Evolutionary conservation across 1,140 invertebrate species (phyloP).

Genomic region (Polyergus mexicanus): DNA sequence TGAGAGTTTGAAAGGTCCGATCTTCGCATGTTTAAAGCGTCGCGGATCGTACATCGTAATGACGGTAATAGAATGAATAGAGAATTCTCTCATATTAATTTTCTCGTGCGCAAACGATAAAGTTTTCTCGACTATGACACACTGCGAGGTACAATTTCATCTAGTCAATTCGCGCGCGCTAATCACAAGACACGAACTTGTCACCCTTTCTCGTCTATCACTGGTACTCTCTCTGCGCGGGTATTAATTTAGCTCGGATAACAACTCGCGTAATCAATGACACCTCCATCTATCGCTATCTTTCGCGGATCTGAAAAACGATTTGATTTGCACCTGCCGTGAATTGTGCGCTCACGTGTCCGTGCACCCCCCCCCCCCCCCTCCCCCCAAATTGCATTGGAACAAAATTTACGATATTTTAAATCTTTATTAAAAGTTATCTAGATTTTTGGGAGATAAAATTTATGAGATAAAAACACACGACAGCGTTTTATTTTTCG

Average conservation of each 20-base stretch:
- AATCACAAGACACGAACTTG: slow-evolving; percentile 44
- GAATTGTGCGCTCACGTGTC: slow-evolving; percentile 9
- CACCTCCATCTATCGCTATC: slow-evolving; percentile 25
- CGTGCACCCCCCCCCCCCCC: too few species aligned
- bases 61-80: neutral
- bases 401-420: neutral
- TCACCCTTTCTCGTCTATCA: slow-evolving; percentile 14
- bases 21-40: neutral
- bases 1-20: neutral
- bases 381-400: too few species aligned
- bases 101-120: neutral
- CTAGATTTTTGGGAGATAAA: neutral
- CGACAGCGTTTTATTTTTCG: neutral
- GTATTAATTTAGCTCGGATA: slow-evolving; percentile 44
- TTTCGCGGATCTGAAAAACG: neutral
- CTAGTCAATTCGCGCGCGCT: slow-evolving; percentile 21
- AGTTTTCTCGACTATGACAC: slow-evolving; percentile 27
- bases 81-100: neutral
- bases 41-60: neutral
- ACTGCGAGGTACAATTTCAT: slow-evolving; percentile 47
- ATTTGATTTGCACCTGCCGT: slow-evolving; percentile 31
- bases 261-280: slow-evolving; percentile 44
- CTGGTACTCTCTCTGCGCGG: neutral
- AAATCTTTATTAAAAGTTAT: slow-evolving; percentile 10
- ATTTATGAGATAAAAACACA: neutral